Base-by-base conservation (phyloP, 2,113 vertebrate genomes). In the Lasiurus cinereus region DNA sequence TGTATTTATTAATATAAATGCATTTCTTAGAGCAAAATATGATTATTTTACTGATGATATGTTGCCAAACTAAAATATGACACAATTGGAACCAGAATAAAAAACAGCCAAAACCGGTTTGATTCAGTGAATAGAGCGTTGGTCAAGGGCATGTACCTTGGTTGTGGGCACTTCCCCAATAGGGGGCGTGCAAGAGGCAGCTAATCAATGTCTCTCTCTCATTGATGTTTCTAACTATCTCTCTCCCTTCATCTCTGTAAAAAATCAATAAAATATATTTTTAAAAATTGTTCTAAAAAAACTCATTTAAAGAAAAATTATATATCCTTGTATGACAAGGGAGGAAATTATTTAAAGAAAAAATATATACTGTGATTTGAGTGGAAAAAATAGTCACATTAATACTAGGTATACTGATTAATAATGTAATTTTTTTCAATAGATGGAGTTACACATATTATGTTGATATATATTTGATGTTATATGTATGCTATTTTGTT, bases 1-100 rank as follows among this genome's bases (percentile, higher is more conserved):
- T 11, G n/a, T 87, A 8, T 54, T 93, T 91, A 36, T 90, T 82
- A 62, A 76, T 50, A 43, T 7, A 86, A 82, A 69, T 85, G 31
- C 5, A 33, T 22, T 27, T 74, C 70, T 86, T 43, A 15, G 50
- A 52, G 33, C 43, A 84, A 74, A 95, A 69, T 78, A 67, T 92
- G 39, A 76, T 70, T 77, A 33, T 86, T 92, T 93, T 86, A 77
- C 21, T 90, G 10, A 10, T 62, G 59, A 39, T 48, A 10, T 62
- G 48, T 36, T 48, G 54, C 80, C 46, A 62, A 62, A 24, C 59
- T 62, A 62, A 62, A 62, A 67, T 86, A 54, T 92, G 24, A 90
- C 46, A 56, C 31, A 82, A 43, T n/a, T 93, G 52, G 46, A 85
- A 67, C 24, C 27, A 67, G 36, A 82, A 85, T 74, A 56, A 67